Percentiles rank a stretch among this genome's conserved stretches.
Evolutionary conservation across 1,140 invertebrate genomes (phyloP).

Genomic region (Drosophila carrolli): DNA sequence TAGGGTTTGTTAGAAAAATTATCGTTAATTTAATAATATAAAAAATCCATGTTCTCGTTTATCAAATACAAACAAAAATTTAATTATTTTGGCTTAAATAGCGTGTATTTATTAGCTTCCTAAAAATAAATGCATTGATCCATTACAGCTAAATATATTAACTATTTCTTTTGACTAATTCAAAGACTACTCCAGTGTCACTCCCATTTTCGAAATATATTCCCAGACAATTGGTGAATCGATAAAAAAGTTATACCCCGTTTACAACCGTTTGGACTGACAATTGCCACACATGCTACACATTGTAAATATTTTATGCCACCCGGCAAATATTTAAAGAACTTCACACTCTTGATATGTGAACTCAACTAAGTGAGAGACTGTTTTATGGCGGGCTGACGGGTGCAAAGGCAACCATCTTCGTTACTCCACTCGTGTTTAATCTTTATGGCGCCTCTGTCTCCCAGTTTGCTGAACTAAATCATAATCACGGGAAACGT

Average conservation of each 20-base stretch:
- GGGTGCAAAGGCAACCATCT: slow-evolving; percentile 61
- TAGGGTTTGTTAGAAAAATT: too few relatives aligned
- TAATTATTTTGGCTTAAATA: too few relatives aligned
- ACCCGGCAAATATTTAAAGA: slow-evolving; percentile 78
- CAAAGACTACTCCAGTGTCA: neutral
- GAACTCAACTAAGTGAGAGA: slow-evolving; percentile 44
- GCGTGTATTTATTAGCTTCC: too few relatives aligned
- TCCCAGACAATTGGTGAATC: slow-evolving; percentile 22
- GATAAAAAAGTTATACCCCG: slow-evolving; percentile 40
- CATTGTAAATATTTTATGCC: slow-evolving; percentile 75
- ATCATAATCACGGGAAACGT: slow-evolving; percentile 73
- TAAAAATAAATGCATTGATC: too few relatives aligned
- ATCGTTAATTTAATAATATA: too few relatives aligned
- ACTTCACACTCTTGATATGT: slow-evolving; percentile 74
- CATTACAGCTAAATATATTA: neutral
- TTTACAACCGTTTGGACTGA: slow-evolving; percentile 44
- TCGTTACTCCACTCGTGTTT: slow-evolving; percentile 62
- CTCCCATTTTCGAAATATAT: slow-evolving; percentile 1
- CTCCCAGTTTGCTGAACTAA: slow-evolving; percentile 61
- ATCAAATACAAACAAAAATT: too few relatives aligned
- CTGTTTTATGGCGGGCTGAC: slow-evolving; percentile 47
- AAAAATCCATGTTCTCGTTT: too few relatives aligned
- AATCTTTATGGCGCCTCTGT: slow-evolving; percentile 73
- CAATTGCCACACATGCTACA: slow-evolving; percentile 75
- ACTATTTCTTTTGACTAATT: neutral